Evolutionary conservation across 2,113 vertebrate genomes (phyloP), one percentile per base, ranked within the genome.

Genomic region (Axis porcinus): DNA sequence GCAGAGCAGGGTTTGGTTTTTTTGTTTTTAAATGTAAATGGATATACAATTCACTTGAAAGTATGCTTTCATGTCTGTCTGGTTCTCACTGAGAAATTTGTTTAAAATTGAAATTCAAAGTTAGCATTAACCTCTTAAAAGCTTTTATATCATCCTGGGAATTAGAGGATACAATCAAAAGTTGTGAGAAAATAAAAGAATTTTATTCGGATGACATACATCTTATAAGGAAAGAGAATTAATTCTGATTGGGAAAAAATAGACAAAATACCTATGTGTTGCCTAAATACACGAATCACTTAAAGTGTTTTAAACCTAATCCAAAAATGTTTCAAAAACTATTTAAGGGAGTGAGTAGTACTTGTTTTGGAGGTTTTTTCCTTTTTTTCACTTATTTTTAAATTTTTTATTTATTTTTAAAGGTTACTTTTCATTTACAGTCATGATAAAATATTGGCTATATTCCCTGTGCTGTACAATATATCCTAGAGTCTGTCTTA

Each of bases 61-160:
- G 52, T 70, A 45, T n/a, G 89, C 91, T 96, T 97, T 97, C 86
- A 91, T 93, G 92, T 97, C 88, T 94, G 33, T 62, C 67, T 74
- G 43, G 58, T 93, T 95, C 98, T 98, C 85, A 93, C 88, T 50
- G 60, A 97, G 78, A 93, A 89, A 50, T 52, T 81, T 33, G 79
- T 83, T 97, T 93, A 96, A 97, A 94, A 93, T 79, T 95, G 91
- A 96, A 98, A 91, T 97, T 62, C 87, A 57, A 9, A 74, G 57
- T 96, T 94, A 64, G 52, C 27, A 92, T 74, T 84, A 96, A 90
- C 78, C 52, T 86, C 78, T 92, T 47, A 14, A 87, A 43, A 96
- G 96, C 86, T 92, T 95, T 83, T 82, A 40, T 81, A 88, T 94
- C 91, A 50, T 33, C 86, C 64, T 30, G 54, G 84, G 88, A 96